Percentiles rank a stretch among this genome's conserved stretches.
Evolutionary conservation across 2,888 invertebrate genomes (phyloP).

Genomic region (Habrosyne pyritoides): DNA sequence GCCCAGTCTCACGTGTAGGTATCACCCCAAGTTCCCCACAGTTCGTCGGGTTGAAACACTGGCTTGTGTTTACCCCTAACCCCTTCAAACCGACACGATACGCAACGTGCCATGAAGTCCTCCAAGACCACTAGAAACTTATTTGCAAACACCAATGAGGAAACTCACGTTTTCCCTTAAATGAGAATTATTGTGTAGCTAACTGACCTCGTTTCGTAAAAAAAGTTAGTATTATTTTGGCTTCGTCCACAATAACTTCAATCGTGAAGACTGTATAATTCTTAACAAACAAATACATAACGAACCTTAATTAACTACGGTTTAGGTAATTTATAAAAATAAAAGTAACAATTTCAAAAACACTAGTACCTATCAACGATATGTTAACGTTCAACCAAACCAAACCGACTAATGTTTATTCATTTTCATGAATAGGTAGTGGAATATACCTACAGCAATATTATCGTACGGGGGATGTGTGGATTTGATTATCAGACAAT

Average conservation of each 20-base stretch:
- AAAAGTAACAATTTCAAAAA: neutral
- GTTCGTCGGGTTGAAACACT: constrained; percentile 30
- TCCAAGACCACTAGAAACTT: constrained; percentile 63
- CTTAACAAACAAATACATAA: constrained; percentile 20
- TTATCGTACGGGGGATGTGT: constrained; percentile 10
- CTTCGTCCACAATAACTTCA: constrained; percentile 43
- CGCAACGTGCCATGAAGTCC: constrained; percentile 68
- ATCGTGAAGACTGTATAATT: constrained; percentile 38
- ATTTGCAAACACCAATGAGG: too few relatives aligned
- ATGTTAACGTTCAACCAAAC: neutral
- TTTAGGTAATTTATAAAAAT: constrained; percentile 11
- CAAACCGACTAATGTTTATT: neutral
- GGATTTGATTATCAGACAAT: constrained; percentile 54
- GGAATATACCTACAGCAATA: neutral
- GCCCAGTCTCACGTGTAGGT: constrained; percentile 36
- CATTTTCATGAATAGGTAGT: neutral
- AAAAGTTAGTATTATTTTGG: constrained; percentile 45
- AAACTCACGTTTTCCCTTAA: constrained; percentile 61
- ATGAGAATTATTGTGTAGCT: constrained; percentile 51
- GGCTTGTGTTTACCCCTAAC: constrained; percentile 64
- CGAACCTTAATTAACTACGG: constrained; percentile 13
- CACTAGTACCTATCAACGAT: neutral
- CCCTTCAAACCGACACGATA: constrained; percentile 51
- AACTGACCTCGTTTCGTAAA: constrained; percentile 42
- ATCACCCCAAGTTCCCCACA: constrained; percentile 23